Conservation (phyloP, 2,888 invertebrate species). For the Eucera pruinosa region DNA sequence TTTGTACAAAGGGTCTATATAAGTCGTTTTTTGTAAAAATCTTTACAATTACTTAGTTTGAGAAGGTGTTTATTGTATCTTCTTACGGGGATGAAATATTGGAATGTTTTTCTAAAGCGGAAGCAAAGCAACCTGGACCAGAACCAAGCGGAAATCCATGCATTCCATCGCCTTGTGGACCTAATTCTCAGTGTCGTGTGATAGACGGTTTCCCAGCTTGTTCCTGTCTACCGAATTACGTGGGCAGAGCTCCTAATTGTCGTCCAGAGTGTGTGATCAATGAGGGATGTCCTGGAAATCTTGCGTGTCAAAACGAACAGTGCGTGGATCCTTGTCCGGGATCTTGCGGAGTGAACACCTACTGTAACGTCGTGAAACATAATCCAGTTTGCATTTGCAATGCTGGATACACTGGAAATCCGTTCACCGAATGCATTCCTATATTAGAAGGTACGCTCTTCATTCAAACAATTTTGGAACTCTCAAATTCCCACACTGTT, state of each 20-base stretch:
- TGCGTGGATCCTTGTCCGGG: conserved; percentile 94
- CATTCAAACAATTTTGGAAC: no score
- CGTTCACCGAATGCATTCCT: conserved; percentile 90
- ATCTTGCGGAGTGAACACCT: conserved; percentile 92
- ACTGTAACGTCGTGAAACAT: conserved; percentile 93
- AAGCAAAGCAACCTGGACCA: conserved; percentile 52
- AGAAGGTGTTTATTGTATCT: no score
- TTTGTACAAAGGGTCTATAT: no score
- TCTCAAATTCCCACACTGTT: no score
- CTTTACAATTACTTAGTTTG: no score
- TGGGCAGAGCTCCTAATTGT: conserved; percentile 94
- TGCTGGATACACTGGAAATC: conserved; percentile 93
- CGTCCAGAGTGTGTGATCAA: conserved; percentile 94
- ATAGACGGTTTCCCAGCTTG: conserved; percentile 92
- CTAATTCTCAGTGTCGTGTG: conserved; percentile 92
- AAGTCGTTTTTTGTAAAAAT: no score
- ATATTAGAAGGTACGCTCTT: conserved; percentile 81
- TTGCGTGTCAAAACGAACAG: conserved; percentile 92
- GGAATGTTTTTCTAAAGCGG: conserved; percentile 27
- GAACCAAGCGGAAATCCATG: conserved; percentile 90
- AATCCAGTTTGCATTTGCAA: conserved; percentile 93
- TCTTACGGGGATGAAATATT: not conserved
- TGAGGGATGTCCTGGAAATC: conserved; percentile 92
- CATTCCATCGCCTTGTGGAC: conserved; percentile 93
- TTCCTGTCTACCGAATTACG: conserved; percentile 91